Evolutionary conservation across 2,888 invertebrate genomes (phyloP).

Genomic region (Pseudococcus jackbeardsleyi): DNA sequence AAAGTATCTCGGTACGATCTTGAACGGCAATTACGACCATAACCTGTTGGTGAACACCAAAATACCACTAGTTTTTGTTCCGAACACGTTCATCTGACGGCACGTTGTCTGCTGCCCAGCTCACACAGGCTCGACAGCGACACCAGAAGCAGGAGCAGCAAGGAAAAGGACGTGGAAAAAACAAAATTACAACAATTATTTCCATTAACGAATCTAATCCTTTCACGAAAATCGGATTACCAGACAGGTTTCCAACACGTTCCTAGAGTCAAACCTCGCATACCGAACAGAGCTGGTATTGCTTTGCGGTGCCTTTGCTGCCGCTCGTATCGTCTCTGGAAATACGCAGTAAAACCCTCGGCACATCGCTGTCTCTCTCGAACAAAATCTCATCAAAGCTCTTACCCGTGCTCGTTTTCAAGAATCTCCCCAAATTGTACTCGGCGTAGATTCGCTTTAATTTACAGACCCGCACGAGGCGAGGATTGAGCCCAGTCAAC

Average conservation of each 20-base stretch:
- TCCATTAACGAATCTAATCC: constrained; percentile 44
- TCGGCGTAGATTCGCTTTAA: background rate
- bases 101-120: background rate
- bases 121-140: background rate
- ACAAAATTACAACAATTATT: constrained; percentile 11
- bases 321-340: background rate
- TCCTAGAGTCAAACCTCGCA: background rate
- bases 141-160: background rate
- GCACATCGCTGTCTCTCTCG: too few species aligned
- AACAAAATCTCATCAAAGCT: constrained; percentile 31
- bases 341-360: too few species aligned
- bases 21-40: background rate
- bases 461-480: background rate
- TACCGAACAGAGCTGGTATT: background rate
- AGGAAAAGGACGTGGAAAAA: background rate
- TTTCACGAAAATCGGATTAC: constrained; percentile 43
- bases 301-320: background rate
- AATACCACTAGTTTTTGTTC: background rate
- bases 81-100: background rate
- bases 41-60: background rate
- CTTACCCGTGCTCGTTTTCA: background rate
- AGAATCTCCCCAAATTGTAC: background rate
- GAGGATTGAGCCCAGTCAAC: too few species aligned
- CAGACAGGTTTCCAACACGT: background rate
- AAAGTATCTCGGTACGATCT: background rate